Percentiles rank a stretch among this genome's conserved stretches.
These are phyloP conservation scores for Eupsilia transversa DNA, from an alignment of 2,888 invertebrate genomes.

Conservation along the genomic window DNA sequence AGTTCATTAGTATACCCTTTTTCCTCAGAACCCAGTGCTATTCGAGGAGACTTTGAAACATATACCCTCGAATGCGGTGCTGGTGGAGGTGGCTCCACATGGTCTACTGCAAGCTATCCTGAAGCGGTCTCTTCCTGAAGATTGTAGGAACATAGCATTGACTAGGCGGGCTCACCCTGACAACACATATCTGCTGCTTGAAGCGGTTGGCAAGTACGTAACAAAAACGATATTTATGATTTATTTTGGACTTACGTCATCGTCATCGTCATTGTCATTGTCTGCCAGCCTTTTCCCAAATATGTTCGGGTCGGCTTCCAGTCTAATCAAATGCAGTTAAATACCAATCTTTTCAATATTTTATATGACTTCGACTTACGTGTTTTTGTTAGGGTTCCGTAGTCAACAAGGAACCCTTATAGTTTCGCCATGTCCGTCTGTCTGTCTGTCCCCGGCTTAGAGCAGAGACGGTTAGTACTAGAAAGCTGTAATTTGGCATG, in stretches of 20 bases:
- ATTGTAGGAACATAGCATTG: constrained; percentile 93
- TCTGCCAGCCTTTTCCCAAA: not conserved
- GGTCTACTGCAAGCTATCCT: constrained; percentile 96
- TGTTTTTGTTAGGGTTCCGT: too few relatives aligned
- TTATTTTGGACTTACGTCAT: not conserved
- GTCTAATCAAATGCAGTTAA: not conserved
- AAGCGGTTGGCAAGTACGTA: constrained; percentile 92
- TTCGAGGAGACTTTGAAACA: constrained; percentile 95
- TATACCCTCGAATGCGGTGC: constrained; percentile 94
- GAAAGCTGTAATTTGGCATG: too few relatives aligned
- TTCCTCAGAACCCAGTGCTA: constrained; percentile 90
- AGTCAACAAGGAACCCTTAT: too few relatives aligned
- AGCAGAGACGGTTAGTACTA: too few relatives aligned
- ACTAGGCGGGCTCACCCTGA: constrained; percentile 93
- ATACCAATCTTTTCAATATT: not conserved
- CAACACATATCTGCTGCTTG: constrained; percentile 89
- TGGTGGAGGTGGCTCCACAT: constrained; percentile 97
- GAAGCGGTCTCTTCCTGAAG: constrained; percentile 92
- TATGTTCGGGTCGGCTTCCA: not conserved
- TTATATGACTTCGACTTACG: not conserved
- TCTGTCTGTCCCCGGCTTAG: too few relatives aligned
- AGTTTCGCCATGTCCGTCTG: too few relatives aligned
- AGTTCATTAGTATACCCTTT: not conserved
- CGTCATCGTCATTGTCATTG: not conserved
- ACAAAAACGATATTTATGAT: not conserved